Conservation (phyloP, 2,113 vertebrate genomes). For the Carassius auratus region DNA sequence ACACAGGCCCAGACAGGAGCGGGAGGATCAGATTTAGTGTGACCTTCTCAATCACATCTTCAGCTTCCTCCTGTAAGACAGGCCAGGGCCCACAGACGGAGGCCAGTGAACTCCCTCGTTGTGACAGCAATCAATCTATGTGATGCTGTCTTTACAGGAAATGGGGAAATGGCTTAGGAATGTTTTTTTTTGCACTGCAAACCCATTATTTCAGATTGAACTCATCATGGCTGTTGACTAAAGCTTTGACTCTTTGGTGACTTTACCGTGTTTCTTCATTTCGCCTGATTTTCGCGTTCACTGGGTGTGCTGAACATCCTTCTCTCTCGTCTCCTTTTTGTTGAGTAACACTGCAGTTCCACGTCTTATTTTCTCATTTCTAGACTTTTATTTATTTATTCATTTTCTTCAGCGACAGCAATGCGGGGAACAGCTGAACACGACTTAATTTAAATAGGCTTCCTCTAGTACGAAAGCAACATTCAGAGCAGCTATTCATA, state of each 20-base stretch:
- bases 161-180: conserved; percentile 13
- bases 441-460: conserved; percentile 41
- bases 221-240: conserved; percentile 21
- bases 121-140: conserved; percentile 27
- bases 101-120: conserved; percentile 14
- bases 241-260: conserved; percentile 35
- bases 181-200: conserved; percentile 1
- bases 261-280: conserved; percentile 30
- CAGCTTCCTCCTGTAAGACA: background rate
- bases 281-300: background rate
- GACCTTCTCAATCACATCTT: conserved; percentile 43
- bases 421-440: conserved; percentile 39
- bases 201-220: conserved; percentile 30
- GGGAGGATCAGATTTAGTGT: conserved; percentile 22
- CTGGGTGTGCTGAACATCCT: conserved; percentile 1
- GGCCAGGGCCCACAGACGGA: background rate
- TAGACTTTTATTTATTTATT: conserved; percentile 40
- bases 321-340: conserved; percentile 22
- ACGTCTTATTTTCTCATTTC: conserved; percentile 30
- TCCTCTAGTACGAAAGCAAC: conserved; percentile 51
- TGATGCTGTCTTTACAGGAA: conserved; percentile 28
- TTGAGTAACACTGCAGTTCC: conserved; percentile 11
- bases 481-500: conserved; percentile 59
- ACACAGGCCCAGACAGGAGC: conserved; percentile 52
- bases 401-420: conserved; percentile 37